A percentile compares a stretch with the other conserved stretches of the same genome.
Conservation (phyloP, 2,888 invertebrate species). For the Ceraclea dissimilis region DNA sequence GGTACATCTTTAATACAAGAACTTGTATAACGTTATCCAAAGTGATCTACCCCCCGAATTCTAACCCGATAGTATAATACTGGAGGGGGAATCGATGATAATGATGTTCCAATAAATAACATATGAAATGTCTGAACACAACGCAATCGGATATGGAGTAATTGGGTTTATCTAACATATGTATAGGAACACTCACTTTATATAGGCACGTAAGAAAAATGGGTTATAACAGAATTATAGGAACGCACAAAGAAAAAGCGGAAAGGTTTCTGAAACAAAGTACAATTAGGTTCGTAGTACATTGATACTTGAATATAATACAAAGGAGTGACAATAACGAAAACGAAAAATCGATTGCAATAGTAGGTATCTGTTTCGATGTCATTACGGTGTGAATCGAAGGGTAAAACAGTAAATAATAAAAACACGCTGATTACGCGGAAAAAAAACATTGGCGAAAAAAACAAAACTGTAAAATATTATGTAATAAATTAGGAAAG, state of each 20-base stretch:
- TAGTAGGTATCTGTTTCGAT: background rate
- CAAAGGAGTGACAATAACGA: background rate
- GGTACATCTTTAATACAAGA: background rate
- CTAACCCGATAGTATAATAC: background rate
- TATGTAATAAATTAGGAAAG: background rate
- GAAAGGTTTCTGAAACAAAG: too few relatives aligned
- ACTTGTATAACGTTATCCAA: constrained; percentile 19
- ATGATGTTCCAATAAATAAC: constrained; percentile 14
- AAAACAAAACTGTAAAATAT: background rate
- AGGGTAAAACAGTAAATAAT: background rate
- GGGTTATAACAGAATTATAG: too few relatives aligned
- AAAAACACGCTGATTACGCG: background rate
- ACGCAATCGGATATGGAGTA: constrained; percentile 16
- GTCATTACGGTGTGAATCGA: too few relatives aligned
- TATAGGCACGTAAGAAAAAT: too few relatives aligned
- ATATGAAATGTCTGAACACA: constrained; percentile 7
- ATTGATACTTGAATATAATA: too few relatives aligned
- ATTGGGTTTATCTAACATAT: constrained; percentile 3
- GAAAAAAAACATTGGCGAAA: background rate
- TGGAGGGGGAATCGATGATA: background rate
- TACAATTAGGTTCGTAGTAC: too few relatives aligned
- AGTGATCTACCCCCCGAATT: constrained; percentile 16
- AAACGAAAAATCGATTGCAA: too few relatives aligned
- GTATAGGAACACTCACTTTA: too few relatives aligned
- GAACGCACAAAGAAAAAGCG: background rate